These are phyloP conservation scores for Mus minutoides DNA, from an alignment of 2,797 vertebrate species.

Conservation along the genomic window DNA sequence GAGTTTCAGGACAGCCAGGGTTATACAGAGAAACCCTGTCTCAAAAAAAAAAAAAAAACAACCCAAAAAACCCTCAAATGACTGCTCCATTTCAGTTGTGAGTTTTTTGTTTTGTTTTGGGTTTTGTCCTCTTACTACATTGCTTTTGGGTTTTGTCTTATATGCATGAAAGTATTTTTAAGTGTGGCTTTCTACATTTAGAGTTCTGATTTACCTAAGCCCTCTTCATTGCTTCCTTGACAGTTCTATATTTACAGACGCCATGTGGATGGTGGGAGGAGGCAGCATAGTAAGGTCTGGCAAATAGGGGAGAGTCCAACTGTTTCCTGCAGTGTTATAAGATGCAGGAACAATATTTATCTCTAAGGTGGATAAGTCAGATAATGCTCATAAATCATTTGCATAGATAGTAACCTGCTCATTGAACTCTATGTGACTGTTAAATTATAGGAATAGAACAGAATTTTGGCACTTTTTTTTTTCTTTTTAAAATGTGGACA, in stretches of 20 bases:
- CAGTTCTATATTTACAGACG: neutral
- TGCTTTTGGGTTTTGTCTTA: neutral
- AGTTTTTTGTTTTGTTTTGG: too few relatives aligned
- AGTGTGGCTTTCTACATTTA: neutral
- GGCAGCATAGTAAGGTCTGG: neutral
- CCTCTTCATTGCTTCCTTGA: neutral
- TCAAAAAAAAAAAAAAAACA: too few relatives aligned
- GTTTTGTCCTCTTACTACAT: neutral
- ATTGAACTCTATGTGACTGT: neutral
- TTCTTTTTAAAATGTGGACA: neutral
- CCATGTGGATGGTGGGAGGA: neutral
- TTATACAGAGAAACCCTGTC: too few relatives aligned
- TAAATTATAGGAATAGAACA: neutral
- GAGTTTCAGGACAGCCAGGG: too few relatives aligned
- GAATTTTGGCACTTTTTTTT: conserved; percentile 4
- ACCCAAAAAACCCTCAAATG: too few relatives aligned
- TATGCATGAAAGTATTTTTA: neutral
- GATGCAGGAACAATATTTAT: neutral
- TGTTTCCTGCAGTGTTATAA: conserved; percentile 16
- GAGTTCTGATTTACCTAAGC: conserved; percentile 5
- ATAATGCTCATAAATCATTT: neutral
- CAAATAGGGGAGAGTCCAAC: neutral
- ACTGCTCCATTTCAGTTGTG: conserved; percentile 9
- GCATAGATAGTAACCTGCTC: neutral
- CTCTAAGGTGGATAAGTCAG: conserved; percentile 11